Percentiles rank a stretch among this genome's conserved stretches.
Conservation (phyloP, 2,113 vertebrate species). For the Sceloporus undulatus region DNA sequence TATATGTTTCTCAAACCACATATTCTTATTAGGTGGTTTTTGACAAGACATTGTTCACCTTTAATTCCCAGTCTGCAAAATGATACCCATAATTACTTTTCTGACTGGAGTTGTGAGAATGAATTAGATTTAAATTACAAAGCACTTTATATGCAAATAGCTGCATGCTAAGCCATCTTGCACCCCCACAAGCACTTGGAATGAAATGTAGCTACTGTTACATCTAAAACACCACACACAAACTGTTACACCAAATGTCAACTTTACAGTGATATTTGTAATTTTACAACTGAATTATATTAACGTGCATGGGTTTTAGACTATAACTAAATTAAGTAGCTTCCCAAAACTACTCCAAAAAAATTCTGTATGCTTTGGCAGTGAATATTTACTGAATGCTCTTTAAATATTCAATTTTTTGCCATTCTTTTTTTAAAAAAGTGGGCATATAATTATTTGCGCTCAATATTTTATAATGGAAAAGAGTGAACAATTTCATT, state of each 20-base stretch:
- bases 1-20: conserved; percentile 27
- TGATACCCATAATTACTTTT: conserved; percentile 40
- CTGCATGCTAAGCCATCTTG: conserved; percentile 21
- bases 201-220: background rate
- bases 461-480: background rate
- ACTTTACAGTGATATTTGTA: background rate
- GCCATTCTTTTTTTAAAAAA: background rate
- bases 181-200: background rate
- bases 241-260: background rate
- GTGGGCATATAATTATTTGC: background rate
- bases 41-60: conserved; percentile 39
- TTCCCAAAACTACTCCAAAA: background rate
- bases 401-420: background rate
- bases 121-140: conserved; percentile 43
- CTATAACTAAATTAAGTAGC: background rate
- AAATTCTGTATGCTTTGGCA: background rate
- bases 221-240: background rate
- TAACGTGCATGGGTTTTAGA: background rate
- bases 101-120: conserved; percentile 25
- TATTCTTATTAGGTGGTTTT: conserved; percentile 31
- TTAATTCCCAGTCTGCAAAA: conserved; percentile 31
- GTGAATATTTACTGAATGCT: background rate
- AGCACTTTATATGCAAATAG: conserved; percentile 42
- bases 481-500: background rate
- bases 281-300: background rate